These are phyloP conservation scores for Takifugu ocellatus DNA, from an alignment of 2,797 vertebrate species.

Conservation along the genomic window DNA sequence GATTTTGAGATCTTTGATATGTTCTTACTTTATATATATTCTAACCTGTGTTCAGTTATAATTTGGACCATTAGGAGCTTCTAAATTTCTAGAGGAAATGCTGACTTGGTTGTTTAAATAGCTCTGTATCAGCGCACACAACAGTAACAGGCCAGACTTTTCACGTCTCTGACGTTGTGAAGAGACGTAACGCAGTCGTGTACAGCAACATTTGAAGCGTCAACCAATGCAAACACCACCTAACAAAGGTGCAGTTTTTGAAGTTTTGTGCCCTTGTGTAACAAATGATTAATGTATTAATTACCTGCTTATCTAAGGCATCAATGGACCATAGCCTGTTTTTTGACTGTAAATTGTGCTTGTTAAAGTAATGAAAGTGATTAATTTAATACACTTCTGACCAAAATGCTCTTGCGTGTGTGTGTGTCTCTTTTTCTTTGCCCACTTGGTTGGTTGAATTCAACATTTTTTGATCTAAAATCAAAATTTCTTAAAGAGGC, in stretches of 20 bases:
- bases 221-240: slow-evolving; percentile 50
- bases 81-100: slow-evolving; percentile 8
- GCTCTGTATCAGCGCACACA: slow-evolving; percentile 22
- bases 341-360: slow-evolving; percentile 81
- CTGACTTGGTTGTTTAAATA: slow-evolving; percentile 34
- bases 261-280: slow-evolving; percentile 44
- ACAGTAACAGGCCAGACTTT: slow-evolving; percentile 23
- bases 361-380: slow-evolving; percentile 80
- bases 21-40: not conserved
- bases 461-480: not conserved
- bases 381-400: slow-evolving; percentile 84
- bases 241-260: slow-evolving; percentile 54
- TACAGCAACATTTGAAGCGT: slow-evolving; percentile 55
- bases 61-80: slow-evolving; percentile 10
- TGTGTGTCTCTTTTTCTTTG: slow-evolving; percentile 40
- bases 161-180: slow-evolving; percentile 41
- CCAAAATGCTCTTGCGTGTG: slow-evolving; percentile 51
- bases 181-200: slow-evolving; percentile 48
- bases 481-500: not conserved
- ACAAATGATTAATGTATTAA: slow-evolving; percentile 72
- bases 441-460: not conserved
- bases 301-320: slow-evolving; percentile 75
- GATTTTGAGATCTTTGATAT: slow-evolving; percentile 28
- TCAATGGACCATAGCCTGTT: slow-evolving; percentile 81
- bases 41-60: slow-evolving; percentile 10